Percentiles rank a stretch among this genome's conserved stretches.
phyloP scores from a whole-genome alignment of 2,888 invertebrate species.

The Spatulosminthurus flaviceps region DNA sequence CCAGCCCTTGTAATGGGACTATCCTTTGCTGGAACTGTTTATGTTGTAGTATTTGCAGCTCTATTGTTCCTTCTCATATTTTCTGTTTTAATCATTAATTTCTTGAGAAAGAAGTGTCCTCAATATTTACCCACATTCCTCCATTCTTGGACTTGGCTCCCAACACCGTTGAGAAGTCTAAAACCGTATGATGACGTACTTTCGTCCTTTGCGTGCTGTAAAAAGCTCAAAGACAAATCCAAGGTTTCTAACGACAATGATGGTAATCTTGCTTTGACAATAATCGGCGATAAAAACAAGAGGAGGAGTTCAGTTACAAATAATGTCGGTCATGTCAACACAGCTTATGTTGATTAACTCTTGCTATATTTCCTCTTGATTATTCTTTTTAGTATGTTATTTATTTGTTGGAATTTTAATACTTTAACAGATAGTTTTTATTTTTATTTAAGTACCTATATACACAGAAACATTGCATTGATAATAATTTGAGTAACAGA shows the following conservation, averaged over 20 bases:
- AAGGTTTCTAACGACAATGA: neutral
- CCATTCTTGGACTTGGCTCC: conserved; percentile 67
- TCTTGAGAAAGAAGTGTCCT: conserved; percentile 65
- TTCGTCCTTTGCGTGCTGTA: conserved; percentile 61
- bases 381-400: too few species aligned
- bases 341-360: neutral
- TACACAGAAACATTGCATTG: too few species aligned
- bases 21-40: conserved; percentile 65
- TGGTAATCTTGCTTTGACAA: neutral
- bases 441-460: too few species aligned
- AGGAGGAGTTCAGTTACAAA: neutral
- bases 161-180: conserved; percentile 66
- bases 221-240: conserved; percentile 29
- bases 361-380: too few species aligned
- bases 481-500: too few species aligned
- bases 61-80: conserved; percentile 59
- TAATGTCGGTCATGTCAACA: neutral
- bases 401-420: too few species aligned
- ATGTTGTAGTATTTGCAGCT: conserved; percentile 65
- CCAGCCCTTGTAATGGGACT: conserved; percentile 65
- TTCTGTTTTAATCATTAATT: conserved; percentile 65
- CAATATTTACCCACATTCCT: conserved; percentile 64
- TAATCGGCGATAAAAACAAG: neutral
- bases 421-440: too few species aligned
- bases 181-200: conserved; percentile 66